A percentile compares a stretch with the other conserved stretches of the same genome.
These are phyloP conservation scores for Oplegnathus fasciatus DNA, from an alignment of 2,113 vertebrate species.

Conservation along the genomic window DNA sequence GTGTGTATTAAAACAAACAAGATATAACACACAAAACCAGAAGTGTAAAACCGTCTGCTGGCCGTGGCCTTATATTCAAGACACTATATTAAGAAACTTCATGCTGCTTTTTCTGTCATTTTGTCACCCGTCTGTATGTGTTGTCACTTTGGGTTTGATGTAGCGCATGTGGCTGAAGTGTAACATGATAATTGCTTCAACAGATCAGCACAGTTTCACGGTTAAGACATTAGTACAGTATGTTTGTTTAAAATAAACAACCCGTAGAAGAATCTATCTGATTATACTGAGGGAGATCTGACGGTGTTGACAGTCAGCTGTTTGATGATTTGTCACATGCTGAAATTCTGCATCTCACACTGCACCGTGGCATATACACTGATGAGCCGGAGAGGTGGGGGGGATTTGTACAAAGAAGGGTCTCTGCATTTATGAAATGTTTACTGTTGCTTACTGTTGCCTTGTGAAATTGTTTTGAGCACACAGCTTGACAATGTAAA, in stretches of 20 bases:
- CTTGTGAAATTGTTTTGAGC: background rate
- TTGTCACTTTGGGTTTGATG: background rate
- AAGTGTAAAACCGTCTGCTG: background rate
- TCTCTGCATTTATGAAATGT: background rate
- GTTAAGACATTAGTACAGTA: background rate
- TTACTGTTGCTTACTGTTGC: background rate
- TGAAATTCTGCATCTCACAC: background rate
- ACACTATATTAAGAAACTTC: background rate
- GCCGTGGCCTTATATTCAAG: background rate
- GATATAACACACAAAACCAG: background rate
- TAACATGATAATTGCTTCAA: background rate
- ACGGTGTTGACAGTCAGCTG: background rate
- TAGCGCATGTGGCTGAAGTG: background rate
- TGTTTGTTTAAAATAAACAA: background rate
- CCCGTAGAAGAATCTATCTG: background rate
- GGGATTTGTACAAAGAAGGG: background rate
- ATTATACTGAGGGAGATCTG: background rate
- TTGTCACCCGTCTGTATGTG: background rate
- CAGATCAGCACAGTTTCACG: background rate
- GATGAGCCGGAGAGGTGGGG: background rate
- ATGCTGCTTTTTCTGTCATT: background rate
- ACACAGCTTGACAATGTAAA: background rate
- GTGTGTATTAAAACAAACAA: background rate
- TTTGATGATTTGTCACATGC: background rate
- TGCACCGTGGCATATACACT: background rate